Conservation (phyloP, 1,140 invertebrate species). For the Heliothis subflexa region DNA sequence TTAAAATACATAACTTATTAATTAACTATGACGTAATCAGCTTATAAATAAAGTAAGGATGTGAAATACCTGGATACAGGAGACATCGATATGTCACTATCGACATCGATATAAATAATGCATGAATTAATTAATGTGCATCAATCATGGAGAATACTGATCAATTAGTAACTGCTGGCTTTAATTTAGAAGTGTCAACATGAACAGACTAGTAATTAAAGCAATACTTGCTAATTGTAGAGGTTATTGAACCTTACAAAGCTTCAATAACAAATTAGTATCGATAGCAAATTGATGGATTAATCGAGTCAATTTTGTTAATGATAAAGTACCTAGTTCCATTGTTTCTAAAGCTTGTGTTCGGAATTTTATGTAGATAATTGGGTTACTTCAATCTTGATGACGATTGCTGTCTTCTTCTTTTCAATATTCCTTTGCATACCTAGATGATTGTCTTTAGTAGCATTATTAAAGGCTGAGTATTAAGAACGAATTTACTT, state of each 20-base stretch:
- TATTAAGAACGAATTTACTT: no score
- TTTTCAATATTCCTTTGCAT: no score
- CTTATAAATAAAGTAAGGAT: no score
- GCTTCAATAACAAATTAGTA: constrained; percentile 12
- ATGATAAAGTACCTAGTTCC: not conserved
- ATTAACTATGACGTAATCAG: no score
- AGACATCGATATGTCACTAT: not conserved
- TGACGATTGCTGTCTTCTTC: no score
- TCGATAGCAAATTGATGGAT: not conserved
- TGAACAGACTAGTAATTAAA: constrained; percentile 13
- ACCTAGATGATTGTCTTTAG: no score
- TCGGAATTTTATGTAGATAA: no score
- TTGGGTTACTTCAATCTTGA: no score
- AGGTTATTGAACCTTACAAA: constrained; percentile 25
- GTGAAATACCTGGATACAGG: no score
- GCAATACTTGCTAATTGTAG: constrained; percentile 2
- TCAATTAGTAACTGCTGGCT: not conserved
- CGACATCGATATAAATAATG: not conserved
- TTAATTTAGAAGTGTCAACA: not conserved
- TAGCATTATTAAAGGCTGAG: no score
- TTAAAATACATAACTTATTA: no score
- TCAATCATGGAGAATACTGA: constrained; percentile 12
- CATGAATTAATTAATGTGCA: not conserved
- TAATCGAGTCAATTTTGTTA: not conserved
- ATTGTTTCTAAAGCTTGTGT: no score